A percentile compares a stretch with the other conserved stretches of the same genome.
phyloP scores from a whole-genome alignment of 1,140 invertebrate species.

The Drosophila carrolli region DNA sequence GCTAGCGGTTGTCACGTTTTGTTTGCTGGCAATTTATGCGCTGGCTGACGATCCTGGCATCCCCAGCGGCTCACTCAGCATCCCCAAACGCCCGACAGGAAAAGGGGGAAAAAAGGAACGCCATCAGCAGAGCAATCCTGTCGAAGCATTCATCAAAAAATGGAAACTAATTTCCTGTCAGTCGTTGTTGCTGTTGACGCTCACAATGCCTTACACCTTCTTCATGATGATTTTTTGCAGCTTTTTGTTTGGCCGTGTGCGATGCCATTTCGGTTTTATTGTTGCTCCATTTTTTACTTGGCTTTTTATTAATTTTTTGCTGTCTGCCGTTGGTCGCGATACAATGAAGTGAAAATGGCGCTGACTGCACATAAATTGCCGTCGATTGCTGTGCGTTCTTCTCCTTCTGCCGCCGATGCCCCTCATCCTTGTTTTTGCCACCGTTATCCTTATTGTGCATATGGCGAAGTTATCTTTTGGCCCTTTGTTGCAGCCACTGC shows the following conservation, averaged over 20 bases:
- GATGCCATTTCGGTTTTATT: slow-evolving; percentile 77
- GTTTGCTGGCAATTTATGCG: slow-evolving; percentile 75
- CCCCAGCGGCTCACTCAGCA: slow-evolving; percentile 18
- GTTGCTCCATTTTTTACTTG: slow-evolving; percentile 77
- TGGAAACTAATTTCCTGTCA: slow-evolving; percentile 84
- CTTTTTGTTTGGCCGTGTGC: slow-evolving; percentile 33
- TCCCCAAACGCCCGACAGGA: slow-evolving; percentile 41
- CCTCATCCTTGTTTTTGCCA: slow-evolving; percentile 8
- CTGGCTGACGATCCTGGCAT: slow-evolving; percentile 65
- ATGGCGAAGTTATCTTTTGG: slow-evolving; percentile 70
- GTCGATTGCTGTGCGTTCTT: slow-evolving; percentile 64
- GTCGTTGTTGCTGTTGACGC: slow-evolving; percentile 75
- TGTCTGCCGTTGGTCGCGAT: slow-evolving; percentile 77
- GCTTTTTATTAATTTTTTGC: slow-evolving; percentile 79
- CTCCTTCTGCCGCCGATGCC: slow-evolving; percentile 5
- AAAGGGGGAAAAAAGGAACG: slow-evolving; percentile 37
- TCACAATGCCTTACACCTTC: slow-evolving; percentile 76
- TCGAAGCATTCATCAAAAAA: slow-evolving; percentile 84
- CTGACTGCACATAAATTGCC: slow-evolving; percentile 80
- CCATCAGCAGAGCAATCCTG: slow-evolving; percentile 75
- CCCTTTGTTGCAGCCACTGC: slow-evolving; percentile 57
- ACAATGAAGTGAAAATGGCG: slow-evolving; percentile 81
- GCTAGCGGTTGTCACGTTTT: slow-evolving; percentile 80
- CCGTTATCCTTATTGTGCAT: slow-evolving; percentile 63
- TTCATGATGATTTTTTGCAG: slow-evolving; percentile 52